Base-by-base conservation (phyloP, 2,113 vertebrate genomes). In the Sturnus vulgaris region DNA sequence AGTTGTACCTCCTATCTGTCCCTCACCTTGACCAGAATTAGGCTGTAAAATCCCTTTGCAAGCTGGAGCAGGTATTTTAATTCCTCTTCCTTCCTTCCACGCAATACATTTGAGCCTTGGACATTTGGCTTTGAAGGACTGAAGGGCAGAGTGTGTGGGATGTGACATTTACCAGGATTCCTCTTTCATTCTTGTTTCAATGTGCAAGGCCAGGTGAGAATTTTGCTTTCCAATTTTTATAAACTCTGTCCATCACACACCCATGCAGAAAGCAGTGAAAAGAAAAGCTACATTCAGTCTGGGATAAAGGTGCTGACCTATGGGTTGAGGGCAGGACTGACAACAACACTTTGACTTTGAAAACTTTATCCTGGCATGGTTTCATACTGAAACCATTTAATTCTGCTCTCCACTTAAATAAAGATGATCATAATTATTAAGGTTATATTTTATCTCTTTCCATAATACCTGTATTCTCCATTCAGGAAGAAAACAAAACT, bases 141-240 rank as follows among this genome's bases (percentile, higher is more conserved):
- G 76, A 60, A 90, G 82, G 86, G 72, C 86, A 93, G 79, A 88
- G 64, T 68, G 82, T 47, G 86, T 81, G 69, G 95, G 91, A 83
- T 83, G 79, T 92, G 80, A 92, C 91, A 71, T 93, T 93, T 93
- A 77, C 37, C 28, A 53, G 39, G 59, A 66, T 73, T 83, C 46
- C 68, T 86, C 75, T 90, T 82, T 82, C 61, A 85, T 78, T 90
- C 68, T 60, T 52, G 27, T 77, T 90, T 63, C 72, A 66, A 1
- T 35, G 37, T 59, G 52, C 82, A 92, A 56, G 20, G 60, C 28
- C 71, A 92, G 72, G 71, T 88, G 71, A 83, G 39, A 86, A 88
- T 59, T 90, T 83, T 93, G 27, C 27, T 66, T 83, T 78, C 47
- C 15, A 40, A 1, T 86, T 95, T 88, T 83, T 73, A 83, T 63